Evolutionary conservation across 2,797 vertebrate genomes (phyloP).

Genomic region (Typhlichthys eigenmanni): DNA sequence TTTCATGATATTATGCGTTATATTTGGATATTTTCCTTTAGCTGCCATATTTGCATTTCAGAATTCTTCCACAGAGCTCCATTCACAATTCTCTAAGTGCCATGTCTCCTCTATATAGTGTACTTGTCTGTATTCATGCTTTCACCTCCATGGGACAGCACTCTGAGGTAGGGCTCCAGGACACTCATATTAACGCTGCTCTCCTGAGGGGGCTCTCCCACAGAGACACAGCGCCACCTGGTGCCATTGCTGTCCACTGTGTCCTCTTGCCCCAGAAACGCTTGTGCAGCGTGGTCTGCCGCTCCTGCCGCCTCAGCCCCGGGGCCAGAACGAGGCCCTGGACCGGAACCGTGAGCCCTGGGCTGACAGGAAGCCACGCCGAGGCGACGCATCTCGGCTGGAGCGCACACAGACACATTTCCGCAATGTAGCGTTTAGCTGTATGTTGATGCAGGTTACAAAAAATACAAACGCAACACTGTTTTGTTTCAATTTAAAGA

Average conservation of each 20-base stretch:
- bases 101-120: too few relatives aligned
- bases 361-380: slow-evolving; percentile 32
- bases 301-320: slow-evolving; percentile 16
- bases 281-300: slow-evolving; percentile 41
- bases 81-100: too few relatives aligned
- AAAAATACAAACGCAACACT: too few relatives aligned
- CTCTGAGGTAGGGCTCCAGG: slow-evolving; percentile 78
- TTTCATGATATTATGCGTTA: too few relatives aligned
- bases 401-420: neutral
- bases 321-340: slow-evolving; percentile 6
- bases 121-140: too few relatives aligned
- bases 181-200: slow-evolving; percentile 78
- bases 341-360: neutral
- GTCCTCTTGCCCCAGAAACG: slow-evolving; percentile 59
- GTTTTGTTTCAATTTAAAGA: too few relatives aligned
- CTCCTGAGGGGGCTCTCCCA: slow-evolving; percentile 56
- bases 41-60: too few relatives aligned
- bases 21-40: too few relatives aligned
- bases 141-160: slow-evolving; percentile 83
- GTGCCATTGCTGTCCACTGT: slow-evolving; percentile 71
- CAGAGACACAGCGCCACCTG: slow-evolving; percentile 80
- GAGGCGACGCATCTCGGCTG: slow-evolving; percentile 75
- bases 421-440: neutral
- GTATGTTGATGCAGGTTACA: neutral
- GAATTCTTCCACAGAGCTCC: too few relatives aligned